Evolutionary conservation across 2,113 vertebrate species (phyloP).

Genomic region (Neotoma lepida): DNA sequence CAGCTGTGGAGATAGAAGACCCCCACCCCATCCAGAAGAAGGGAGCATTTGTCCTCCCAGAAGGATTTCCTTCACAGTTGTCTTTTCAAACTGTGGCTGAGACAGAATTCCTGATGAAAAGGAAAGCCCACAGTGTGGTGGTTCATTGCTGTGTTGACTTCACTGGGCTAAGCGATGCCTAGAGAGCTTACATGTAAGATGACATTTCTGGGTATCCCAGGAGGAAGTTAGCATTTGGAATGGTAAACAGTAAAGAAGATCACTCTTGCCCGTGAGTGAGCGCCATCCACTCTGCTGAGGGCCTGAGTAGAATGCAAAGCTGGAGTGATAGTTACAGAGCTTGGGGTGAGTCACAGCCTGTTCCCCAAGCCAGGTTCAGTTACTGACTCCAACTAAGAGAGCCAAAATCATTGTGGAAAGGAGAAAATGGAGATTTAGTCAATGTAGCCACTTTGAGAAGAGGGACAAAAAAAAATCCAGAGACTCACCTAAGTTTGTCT

Average conservation of each 20-base stretch:
- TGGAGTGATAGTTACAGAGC: neutral
- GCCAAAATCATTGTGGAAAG: neutral
- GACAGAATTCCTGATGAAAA: neutral
- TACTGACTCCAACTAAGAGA: neutral
- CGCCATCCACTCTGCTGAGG: neutral
- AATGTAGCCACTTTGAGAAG: neutral
- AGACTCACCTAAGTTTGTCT: neutral
- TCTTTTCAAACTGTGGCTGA: slow-evolving; percentile 5
- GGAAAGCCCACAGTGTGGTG: neutral
- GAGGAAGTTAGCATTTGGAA: neutral
- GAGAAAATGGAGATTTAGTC: neutral
- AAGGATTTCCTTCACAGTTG: neutral
- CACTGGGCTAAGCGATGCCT: neutral
- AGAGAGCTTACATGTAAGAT: neutral
- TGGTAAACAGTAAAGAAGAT: neutral
- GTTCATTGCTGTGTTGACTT: neutral
- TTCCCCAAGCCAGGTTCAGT: neutral
- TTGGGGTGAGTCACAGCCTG: neutral
- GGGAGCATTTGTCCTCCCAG: neutral
- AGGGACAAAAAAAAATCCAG: neutral
- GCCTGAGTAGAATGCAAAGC: neutral
- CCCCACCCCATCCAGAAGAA: neutral
- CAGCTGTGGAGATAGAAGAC: neutral
- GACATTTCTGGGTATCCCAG: neutral
- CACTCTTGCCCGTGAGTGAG: neutral